Percentiles rank a stretch among this genome's conserved stretches.
These are phyloP conservation scores for Petromus typicus DNA, from an alignment of 2,113 vertebrate genomes.

Conservation along the genomic window DNA sequence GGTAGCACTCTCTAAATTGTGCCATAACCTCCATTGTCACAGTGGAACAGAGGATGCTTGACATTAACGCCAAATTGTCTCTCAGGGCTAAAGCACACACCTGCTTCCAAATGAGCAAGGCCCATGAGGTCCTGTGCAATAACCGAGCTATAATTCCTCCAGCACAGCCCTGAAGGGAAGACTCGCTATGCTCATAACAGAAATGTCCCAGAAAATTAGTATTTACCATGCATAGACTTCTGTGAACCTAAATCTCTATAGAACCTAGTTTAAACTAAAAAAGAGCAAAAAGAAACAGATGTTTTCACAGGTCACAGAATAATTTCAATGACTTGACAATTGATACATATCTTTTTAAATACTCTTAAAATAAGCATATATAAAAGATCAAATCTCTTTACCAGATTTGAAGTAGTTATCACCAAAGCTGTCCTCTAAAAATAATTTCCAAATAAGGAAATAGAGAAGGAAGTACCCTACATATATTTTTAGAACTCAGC, in stretches of 20 bases:
- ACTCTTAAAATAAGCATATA: neutral
- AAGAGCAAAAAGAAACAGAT: neutral
- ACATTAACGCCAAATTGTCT: neutral
- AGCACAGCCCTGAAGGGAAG: neutral
- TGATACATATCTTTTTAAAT: neutral
- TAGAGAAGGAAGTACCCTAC: neutral
- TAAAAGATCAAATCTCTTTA: neutral
- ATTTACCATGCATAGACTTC: neutral
- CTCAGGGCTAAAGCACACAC: neutral
- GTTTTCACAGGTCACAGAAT: neutral
- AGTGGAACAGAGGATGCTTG: neutral
- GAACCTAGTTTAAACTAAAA: neutral
- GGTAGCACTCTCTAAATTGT: neutral
- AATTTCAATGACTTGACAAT: neutral
- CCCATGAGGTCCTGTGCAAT: neutral
- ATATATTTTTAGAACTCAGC: conserved; percentile 30
- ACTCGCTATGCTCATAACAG: neutral
- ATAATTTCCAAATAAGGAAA: neutral
- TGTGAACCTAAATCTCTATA: neutral
- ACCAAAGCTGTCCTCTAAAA: neutral
- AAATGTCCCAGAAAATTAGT: neutral
- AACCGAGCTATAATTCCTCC: neutral
- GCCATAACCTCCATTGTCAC: no score
- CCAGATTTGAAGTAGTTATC: neutral
- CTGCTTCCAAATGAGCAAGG: neutral